These are phyloP conservation scores for Trematomus loennbergii DNA, from an alignment of 2,113 vertebrate species.

Conservation along the genomic window DNA sequence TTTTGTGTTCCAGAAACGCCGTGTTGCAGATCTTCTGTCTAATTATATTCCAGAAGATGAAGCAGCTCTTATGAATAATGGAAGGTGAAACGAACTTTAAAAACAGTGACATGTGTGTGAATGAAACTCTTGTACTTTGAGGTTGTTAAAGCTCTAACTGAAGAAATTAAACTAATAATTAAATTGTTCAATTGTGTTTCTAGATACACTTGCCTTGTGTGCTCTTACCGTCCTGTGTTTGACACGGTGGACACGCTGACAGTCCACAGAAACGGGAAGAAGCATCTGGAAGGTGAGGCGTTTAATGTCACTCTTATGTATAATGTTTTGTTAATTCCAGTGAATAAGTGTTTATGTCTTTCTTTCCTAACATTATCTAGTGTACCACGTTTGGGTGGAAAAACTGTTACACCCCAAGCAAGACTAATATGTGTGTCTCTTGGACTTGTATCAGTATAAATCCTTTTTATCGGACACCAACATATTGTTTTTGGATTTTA, in stretches of 20 bases:
- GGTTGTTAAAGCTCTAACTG: background rate
- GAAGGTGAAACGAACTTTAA: conserved; percentile 82
- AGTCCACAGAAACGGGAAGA: conserved; percentile 90
- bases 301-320: too few relatives aligned
- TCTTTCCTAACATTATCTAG: background rate
- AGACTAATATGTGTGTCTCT: too few relatives aligned
- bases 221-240: conserved; percentile 90
- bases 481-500: background rate
- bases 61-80: conserved; percentile 89
- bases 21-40: conserved; percentile 90
- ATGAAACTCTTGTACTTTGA: too few relatives aligned
- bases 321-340: background rate
- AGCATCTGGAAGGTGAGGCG: conserved; percentile 87
- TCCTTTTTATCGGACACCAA: too few relatives aligned
- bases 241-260: conserved; percentile 91
- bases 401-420: too few relatives aligned
- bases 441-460: too few relatives aligned
- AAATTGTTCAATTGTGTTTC: background rate
- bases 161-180: background rate
- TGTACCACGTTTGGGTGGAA: too few relatives aligned
- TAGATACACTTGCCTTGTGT: conserved; percentile 93
- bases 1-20: conserved; percentile 85
- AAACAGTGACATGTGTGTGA: background rate
- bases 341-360: too few relatives aligned
- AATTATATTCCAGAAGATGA: conserved; percentile 93